These are phyloP conservation scores for Botrylloides violaceus DNA, from an alignment of 23 tunicate genomes.

Conservation along the genomic window DNA sequence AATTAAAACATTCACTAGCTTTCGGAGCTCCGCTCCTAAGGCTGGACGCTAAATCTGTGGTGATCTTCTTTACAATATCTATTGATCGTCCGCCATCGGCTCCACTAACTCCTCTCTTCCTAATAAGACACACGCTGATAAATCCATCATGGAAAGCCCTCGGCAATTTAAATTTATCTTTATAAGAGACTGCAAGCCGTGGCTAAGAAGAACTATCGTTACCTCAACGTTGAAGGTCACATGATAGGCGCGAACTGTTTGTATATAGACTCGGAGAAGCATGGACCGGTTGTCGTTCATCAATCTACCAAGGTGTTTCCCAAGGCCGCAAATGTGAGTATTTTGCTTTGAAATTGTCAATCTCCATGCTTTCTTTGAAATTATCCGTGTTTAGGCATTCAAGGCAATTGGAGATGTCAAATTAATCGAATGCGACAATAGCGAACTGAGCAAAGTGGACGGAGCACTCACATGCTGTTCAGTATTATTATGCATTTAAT, in stretches of 20 bases:
- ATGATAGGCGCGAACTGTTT: conserved; percentile 38
- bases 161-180: too few species aligned
- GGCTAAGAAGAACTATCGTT: conserved; percentile 35
- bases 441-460: conserved; percentile 77
- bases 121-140: too few species aligned
- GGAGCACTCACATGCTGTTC: conserved; percentile 73
- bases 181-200: conserved; percentile 25
- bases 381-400: conserved; percentile 31
- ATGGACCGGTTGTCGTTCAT: conserved; percentile 24
- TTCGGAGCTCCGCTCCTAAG: too few species aligned
- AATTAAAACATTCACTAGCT: too few species aligned
- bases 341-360: not conserved
- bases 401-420: conserved; percentile 13
- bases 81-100: too few species aligned
- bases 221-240: conserved; percentile 32
- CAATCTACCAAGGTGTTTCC: conserved; percentile 22
- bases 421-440: conserved; percentile 22
- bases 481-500: conserved; percentile 8
- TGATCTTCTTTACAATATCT: too few species aligned
- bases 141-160: too few species aligned
- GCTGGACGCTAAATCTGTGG: too few species aligned
- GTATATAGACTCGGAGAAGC: conserved; percentile 24
- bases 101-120: too few species aligned
- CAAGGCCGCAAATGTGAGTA: not conserved
- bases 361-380: too few species aligned